phyloP scores from a whole-genome alignment of 2,888 invertebrate genomes.

The Pheosia tremula region DNA sequence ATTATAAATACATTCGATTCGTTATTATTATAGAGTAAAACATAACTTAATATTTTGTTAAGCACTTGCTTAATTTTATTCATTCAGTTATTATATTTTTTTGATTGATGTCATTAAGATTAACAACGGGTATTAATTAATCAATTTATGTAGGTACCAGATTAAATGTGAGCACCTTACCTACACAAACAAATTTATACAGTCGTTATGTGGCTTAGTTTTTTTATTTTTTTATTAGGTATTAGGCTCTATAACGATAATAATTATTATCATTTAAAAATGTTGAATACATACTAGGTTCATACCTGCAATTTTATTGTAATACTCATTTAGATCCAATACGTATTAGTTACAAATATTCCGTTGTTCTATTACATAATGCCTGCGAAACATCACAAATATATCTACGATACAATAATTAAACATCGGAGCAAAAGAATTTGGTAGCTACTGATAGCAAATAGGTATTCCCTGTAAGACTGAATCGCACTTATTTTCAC shows the following conservation, averaged over 20 bases:
- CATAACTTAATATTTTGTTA: background rate
- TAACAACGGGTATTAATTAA: conserved; percentile 41
- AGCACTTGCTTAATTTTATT: no score
- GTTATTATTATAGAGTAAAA: background rate
- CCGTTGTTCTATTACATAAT: no score
- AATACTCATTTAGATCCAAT: no score
- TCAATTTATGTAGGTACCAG: conserved; percentile 30
- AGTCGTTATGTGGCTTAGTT: conserved; percentile 73
- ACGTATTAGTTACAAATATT: no score
- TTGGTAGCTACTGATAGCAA: no score
- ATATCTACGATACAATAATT: no score
- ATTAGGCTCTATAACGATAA: conserved; percentile 24
- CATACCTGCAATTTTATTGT: no score
- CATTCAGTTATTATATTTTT: no score
- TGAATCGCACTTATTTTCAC: conserved; percentile 8
- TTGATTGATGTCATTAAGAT: conserved; percentile 5
- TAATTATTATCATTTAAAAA: no score
- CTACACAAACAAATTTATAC: conserved; percentile 44
- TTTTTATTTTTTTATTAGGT: conserved; percentile 28
- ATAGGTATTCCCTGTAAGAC: background rate
- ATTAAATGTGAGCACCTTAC: conserved; percentile 14
- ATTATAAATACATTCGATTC: conserved; percentile 9
- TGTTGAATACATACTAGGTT: no score
- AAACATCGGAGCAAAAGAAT: no score
- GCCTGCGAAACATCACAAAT: no score